Percentiles rank a stretch among this genome's conserved stretches.
These are phyloP conservation scores for Corvus cornix DNA, from an alignment of 2,113 vertebrate species.

Conservation along the genomic window DNA sequence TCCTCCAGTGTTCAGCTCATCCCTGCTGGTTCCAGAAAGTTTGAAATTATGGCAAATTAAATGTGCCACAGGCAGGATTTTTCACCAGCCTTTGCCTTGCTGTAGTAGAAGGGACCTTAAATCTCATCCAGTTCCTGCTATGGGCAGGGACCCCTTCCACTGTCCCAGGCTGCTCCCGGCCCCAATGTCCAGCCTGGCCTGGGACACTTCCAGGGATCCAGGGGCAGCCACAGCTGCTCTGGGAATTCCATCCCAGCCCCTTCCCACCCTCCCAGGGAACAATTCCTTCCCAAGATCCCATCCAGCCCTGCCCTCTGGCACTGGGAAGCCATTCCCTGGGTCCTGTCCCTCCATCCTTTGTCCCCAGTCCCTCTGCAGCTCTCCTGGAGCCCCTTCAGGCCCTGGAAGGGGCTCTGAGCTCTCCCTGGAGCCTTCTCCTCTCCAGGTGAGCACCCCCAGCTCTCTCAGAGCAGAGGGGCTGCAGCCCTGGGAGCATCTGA, in stretches of 20 bases:
- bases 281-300: neutral
- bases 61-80: neutral
- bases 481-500: neutral
- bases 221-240: neutral
- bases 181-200: neutral
- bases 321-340: neutral
- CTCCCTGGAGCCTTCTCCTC: rapidly evolving
- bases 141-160: neutral
- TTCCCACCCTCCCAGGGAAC: rapidly evolving
- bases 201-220: neutral
- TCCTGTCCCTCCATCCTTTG: neutral
- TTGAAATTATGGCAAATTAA: neutral
- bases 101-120: neutral
- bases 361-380: neutral
- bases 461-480: neutral
- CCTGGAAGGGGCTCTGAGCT: rapidly evolving
- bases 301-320: neutral
- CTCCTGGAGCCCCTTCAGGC: neutral
- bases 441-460: neutral
- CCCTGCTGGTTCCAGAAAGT: neutral
- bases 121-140: neutral
- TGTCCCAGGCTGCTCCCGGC: neutral
- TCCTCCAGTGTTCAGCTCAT: neutral
- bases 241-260: neutral
- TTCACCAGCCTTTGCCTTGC: neutral